These are phyloP conservation scores for Deilephila porcellus DNA, from an alignment of 2,888 invertebrate genomes.

Conservation along the genomic window DNA sequence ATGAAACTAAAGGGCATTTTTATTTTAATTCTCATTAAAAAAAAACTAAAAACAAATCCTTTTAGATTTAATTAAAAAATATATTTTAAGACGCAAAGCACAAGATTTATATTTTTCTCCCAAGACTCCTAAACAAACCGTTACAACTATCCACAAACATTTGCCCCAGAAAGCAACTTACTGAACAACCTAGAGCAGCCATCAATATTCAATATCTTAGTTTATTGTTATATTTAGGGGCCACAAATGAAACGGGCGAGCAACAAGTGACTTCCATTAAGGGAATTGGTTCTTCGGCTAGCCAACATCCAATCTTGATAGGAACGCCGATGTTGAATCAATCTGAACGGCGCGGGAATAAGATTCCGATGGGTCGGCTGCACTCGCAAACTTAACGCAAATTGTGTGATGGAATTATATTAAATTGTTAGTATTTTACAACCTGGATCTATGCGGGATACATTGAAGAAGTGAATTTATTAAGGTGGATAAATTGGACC, in stretches of 20 bases:
- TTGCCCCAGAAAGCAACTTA: not conserved
- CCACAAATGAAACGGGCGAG: conserved; percentile 23
- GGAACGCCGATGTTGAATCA: not conserved
- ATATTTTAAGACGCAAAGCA: too few relatives aligned
- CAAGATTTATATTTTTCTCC: too few relatives aligned
- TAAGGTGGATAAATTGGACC: too few relatives aligned
- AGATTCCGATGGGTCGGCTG: not conserved
- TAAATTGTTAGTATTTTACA: too few relatives aligned
- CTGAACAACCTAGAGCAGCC: not conserved
- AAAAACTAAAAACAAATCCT: too few relatives aligned
- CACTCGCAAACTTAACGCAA: not conserved
- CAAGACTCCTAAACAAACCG: too few relatives aligned
- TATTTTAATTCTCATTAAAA: too few relatives aligned
- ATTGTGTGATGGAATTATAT: too few relatives aligned
- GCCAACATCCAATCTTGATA: not conserved
- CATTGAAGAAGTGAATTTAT: too few relatives aligned
- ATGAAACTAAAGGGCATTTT: too few relatives aligned
- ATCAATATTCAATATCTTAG: not conserved
- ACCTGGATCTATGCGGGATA: too few relatives aligned
- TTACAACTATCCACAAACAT: not conserved
- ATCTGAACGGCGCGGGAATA: not conserved
- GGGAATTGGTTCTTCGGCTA: conserved; percentile 18
- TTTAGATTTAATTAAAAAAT: too few relatives aligned
- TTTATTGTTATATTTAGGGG: conserved; percentile 9
- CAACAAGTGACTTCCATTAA: conserved; percentile 31